phyloP scores from a whole-genome alignment of 2,797 vertebrate species.

The Xenopus petersii region DNA sequence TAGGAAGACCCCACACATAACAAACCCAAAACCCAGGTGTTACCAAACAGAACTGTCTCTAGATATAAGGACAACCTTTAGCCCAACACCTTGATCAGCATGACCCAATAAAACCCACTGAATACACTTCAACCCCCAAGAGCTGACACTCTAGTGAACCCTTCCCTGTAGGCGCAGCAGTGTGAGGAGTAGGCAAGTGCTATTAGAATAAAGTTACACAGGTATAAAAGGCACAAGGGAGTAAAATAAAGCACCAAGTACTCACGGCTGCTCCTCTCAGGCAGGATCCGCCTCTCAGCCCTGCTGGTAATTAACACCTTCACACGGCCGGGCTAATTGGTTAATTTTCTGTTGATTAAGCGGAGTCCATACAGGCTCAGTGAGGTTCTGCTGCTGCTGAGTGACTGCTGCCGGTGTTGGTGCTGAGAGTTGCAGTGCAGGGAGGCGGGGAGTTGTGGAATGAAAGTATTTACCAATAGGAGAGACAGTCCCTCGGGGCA shows the following conservation, averaged over 20 bases:
- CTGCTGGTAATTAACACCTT: neutral
- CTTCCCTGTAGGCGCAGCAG: too few species aligned
- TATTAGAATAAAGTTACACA: too few species aligned
- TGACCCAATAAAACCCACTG: too few species aligned
- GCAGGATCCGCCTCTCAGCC: neutral
- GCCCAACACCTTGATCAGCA: too few species aligned
- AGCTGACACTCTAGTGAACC: too few species aligned
- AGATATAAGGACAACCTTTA: too few species aligned
- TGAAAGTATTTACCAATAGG: constrained; percentile 19
- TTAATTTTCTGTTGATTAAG: constrained; percentile 10
- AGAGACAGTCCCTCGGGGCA: constrained; percentile 8
- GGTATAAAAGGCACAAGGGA: too few species aligned
- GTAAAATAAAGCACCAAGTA: neutral
- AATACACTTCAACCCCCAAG: too few species aligned
- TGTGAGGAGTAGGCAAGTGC: too few species aligned
- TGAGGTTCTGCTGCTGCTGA: neutral
- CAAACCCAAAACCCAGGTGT: too few species aligned
- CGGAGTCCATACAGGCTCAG: neutral
- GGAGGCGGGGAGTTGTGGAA: constrained; percentile 3
- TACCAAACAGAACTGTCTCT: too few species aligned
- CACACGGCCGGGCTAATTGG: neutral
- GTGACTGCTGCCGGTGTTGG: neutral
- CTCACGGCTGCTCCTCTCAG: constrained; percentile 17
- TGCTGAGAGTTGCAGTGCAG: constrained; percentile 9
- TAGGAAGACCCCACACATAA: too few species aligned